Evolutionary conservation across 2,888 invertebrate species (phyloP).

Genomic region (Pediacus dermestoides): DNA sequence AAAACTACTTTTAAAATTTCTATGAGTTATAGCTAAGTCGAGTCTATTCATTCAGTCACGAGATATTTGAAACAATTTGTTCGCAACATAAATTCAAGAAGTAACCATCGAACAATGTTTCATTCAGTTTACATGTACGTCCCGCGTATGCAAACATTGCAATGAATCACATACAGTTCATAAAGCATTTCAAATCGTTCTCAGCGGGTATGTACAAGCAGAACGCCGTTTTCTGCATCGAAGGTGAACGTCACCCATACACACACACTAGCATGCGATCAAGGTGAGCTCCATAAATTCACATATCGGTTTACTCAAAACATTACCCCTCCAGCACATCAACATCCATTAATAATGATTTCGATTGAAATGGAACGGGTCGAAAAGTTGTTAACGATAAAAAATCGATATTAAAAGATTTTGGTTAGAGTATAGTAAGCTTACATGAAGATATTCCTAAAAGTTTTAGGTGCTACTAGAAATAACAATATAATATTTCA

Average conservation of each 20-base stretch:
- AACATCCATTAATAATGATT: too few relatives aligned
- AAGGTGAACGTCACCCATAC: neutral
- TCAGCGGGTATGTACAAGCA: conserved; percentile 8
- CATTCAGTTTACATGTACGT: conserved; percentile 28
- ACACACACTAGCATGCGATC: neutral
- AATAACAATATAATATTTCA: too few relatives aligned
- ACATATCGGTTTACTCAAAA: too few relatives aligned
- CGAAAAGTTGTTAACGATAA: too few relatives aligned
- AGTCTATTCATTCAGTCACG: conserved; percentile 21
- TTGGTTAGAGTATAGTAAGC: too few relatives aligned
- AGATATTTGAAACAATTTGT: conserved; percentile 24
- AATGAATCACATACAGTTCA: conserved; percentile 36
- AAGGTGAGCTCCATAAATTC: neutral
- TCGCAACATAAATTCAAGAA: conserved; percentile 32
- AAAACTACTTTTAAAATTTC: conserved; percentile 17
- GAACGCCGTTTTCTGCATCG: conserved; percentile 2
- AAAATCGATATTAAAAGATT: too few relatives aligned
- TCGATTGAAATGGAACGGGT: too few relatives aligned
- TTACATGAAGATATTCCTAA: too few relatives aligned
- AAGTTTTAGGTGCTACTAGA: too few relatives aligned
- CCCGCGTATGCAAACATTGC: conserved; percentile 34
- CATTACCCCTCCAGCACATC: too few relatives aligned
- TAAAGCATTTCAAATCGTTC: conserved; percentile 31
- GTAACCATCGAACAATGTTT: conserved; percentile 36
- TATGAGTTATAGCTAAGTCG: conserved; percentile 17